phyloP scores from a whole-genome alignment of 1,140 invertebrate species.

The Galleria mellonella region DNA sequence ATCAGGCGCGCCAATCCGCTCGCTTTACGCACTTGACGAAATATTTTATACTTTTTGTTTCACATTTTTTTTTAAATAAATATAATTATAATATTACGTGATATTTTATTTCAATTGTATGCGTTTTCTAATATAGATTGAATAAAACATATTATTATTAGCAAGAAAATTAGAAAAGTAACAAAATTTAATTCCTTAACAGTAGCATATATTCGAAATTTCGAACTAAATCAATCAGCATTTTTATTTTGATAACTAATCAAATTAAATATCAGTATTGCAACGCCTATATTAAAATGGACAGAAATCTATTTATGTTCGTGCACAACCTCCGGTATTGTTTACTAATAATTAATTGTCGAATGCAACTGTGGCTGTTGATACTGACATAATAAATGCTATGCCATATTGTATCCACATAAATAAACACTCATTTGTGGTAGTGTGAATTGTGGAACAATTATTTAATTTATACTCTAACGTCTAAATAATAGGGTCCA shows the following conservation, averaged over 20 bases:
- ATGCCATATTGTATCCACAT: slow-evolving; percentile 43
- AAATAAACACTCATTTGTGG: slow-evolving; percentile 30
- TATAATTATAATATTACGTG: too few relatives aligned
- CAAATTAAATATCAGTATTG: slow-evolving; percentile 7
- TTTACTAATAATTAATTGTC: slow-evolving; percentile 71
- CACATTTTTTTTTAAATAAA: too few relatives aligned
- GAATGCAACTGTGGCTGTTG: slow-evolving; percentile 61
- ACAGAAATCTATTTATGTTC: slow-evolving; percentile 30
- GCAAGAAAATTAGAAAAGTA: too few relatives aligned
- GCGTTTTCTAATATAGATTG: too few relatives aligned
- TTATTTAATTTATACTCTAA: slow-evolving; percentile 13
- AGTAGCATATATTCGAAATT: too few relatives aligned
- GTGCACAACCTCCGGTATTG: slow-evolving; percentile 40
- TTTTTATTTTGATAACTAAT: too few relatives aligned
- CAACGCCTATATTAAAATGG: slow-evolving; percentile 18
- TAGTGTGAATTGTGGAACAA: too few relatives aligned
- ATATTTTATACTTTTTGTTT: slow-evolving; percentile 1
- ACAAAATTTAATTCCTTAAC: too few relatives aligned
- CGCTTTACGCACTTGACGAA: slow-evolving; percentile 28
- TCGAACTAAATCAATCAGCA: too few relatives aligned
- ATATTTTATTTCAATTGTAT: too few relatives aligned
- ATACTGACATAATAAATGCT: slow-evolving; percentile 64
- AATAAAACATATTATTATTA: too few relatives aligned
- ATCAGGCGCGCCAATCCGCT: slow-evolving; percentile 41
- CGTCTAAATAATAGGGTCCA: slow-evolving; percentile 9